phyloP scores from a whole-genome alignment of 2,797 vertebrate species.

The Philypnodon macrostomus region DNA sequence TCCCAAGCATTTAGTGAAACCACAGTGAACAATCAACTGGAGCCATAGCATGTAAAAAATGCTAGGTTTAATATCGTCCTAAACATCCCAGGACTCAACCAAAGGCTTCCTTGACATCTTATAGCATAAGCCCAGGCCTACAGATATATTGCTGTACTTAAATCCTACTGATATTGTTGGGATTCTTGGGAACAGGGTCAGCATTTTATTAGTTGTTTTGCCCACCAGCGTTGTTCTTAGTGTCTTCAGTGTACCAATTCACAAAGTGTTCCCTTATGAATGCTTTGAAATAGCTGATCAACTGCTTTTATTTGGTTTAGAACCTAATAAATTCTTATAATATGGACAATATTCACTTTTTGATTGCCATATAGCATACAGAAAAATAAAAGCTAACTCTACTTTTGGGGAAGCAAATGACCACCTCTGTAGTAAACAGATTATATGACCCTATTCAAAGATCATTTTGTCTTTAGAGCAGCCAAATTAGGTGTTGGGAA shows the following conservation, averaged over 20 bases:
- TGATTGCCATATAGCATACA: too few relatives aligned
- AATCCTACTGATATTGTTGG: constrained; percentile 23
- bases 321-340: too few relatives aligned
- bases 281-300: background rate
- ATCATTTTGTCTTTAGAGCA: too few relatives aligned
- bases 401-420: too few relatives aligned
- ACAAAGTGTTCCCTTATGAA: too few relatives aligned
- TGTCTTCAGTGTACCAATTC: background rate
- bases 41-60: background rate
- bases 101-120: constrained; percentile 22
- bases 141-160: constrained; percentile 32
- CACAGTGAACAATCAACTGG: background rate
- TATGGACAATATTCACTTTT: too few relatives aligned
- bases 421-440: too few relatives aligned
- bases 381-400: too few relatives aligned
- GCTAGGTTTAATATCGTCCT: constrained; percentile 4
- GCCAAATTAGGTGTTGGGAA: too few relatives aligned
- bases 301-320: too few relatives aligned
- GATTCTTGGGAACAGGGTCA: constrained; percentile 22
- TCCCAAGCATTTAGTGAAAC: constrained; percentile 36
- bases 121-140: constrained; percentile 29
- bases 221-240: too few relatives aligned
- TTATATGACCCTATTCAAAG: too few relatives aligned
- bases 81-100: background rate
- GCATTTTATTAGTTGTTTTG: background rate